Base-by-base conservation (phyloP, 2,888 invertebrate species). In the Eledone cirrhosa region DNA sequence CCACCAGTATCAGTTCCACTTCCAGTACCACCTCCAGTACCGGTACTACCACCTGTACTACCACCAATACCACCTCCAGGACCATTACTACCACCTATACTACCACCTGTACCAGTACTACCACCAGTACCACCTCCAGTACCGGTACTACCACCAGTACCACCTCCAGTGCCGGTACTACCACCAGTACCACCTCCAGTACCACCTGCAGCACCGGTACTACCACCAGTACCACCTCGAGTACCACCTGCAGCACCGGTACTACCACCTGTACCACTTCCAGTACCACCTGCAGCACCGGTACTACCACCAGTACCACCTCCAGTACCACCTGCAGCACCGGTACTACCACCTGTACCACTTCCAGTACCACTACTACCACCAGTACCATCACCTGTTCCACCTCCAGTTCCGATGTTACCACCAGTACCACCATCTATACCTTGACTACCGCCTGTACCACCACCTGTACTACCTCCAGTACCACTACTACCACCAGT, bases 401-500 rank as follows among this genome's bases (percentile, higher is more conserved):
- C 67, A 65, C 78, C 33, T 65, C 78, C 47, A 65, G 67, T 87
- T 2, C 80, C 88, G 24, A 85, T 87, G 8, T 33, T 84, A 65
- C 81, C 85, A 78, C 89, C 89, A 4, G 81, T 89, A 67, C 89
- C 89, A 1, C 83, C 84, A 2, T 81, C 82, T 0, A 11, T 41
- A 41, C 33, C 33, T 8, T 41, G 33, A 41, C 8, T 41, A 41
- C 33, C 33, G 33, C 33, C 33, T 41, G 33, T 41, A 16, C 84
- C 89, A 75, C 85, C 88, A 78, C 65, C 47, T 67, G 19, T 69
- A 78, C 8, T 33, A 69, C 33, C 67, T 29, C n/a, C 33, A n/a
- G n/a, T 78, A 14, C 31, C 67, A 1, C 22, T 27, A 31, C 8
- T 90, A 90, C 81, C 48, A 59, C 41, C 41, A 2, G 41, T 8